Evolutionary conservation across 1,140 invertebrate genomes (phyloP).

Genomic region (Leptopilina boulardi): DNA sequence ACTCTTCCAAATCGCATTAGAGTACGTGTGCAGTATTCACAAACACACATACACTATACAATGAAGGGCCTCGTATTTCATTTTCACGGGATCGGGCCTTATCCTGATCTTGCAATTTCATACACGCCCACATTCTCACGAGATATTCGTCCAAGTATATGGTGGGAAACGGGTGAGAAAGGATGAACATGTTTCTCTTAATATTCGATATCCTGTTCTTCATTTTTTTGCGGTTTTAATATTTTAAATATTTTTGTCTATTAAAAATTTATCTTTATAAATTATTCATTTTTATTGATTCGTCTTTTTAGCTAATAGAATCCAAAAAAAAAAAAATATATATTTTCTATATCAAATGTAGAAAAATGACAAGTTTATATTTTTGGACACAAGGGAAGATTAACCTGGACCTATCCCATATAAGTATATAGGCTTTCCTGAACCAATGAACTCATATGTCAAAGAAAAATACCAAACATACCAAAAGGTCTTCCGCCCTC

Average conservation of each 20-base stretch:
- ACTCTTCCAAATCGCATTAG: neutral
- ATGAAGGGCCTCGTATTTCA: conserved; percentile 25
- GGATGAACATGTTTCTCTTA: conserved; percentile 1
- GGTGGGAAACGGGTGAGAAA: conserved; percentile 13
- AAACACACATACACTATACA: neutral
- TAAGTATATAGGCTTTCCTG: neutral
- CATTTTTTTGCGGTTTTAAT: neutral
- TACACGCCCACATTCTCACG: conserved; percentile 29
- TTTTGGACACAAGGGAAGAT: neutral
- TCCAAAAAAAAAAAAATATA: neutral
- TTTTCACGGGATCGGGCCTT: conserved; percentile 16
- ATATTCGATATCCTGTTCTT: conserved; percentile 7
- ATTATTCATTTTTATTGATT: neutral
- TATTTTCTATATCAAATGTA: neutral
- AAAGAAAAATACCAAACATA: conserved; percentile 58
- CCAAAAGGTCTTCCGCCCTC: conserved; percentile 18
- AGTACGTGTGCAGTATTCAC: neutral
- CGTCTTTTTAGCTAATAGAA: no score
- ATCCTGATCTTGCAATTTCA: conserved; percentile 24
- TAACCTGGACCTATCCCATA: conserved; percentile 30
- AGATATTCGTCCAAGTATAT: conserved; percentile 22
- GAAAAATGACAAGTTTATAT: neutral
- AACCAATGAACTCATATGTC: conserved; percentile 16
- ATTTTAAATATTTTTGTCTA: neutral
- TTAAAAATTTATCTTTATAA: neutral